Conservation (phyloP, 2,113 vertebrate species). For the Sphaerodactylus townsendi region DNA sequence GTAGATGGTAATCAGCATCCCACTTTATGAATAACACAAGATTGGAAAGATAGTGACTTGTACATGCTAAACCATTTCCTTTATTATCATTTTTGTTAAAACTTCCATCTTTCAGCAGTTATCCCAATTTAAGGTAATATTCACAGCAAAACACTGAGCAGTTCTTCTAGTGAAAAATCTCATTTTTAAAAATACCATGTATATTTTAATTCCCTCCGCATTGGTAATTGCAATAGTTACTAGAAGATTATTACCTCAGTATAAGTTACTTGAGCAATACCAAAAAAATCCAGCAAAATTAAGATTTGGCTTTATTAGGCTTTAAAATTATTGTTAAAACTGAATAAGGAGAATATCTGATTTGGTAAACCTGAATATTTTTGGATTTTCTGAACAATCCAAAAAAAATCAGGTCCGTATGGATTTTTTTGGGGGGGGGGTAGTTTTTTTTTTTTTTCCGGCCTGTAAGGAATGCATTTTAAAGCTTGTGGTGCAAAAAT, state of each 20-base stretch:
- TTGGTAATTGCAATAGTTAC: neutral
- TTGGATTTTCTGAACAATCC: no score
- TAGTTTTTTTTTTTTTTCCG: no score
- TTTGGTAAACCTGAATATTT: no score
- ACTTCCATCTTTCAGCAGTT: constrained; percentile 1
- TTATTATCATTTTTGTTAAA: neutral
- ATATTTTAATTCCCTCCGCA: neutral
- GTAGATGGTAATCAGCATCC: constrained; percentile 6
- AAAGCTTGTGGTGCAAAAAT: no score
- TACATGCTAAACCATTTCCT: neutral
- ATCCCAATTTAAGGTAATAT: neutral
- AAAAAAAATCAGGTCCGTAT: no score
- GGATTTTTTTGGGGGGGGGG: no score
- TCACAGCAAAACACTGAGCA: constrained; percentile 1
- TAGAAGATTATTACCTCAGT: neutral
- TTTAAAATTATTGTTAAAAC: no score
- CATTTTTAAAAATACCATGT: neutral
- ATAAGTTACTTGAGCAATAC: neutral
- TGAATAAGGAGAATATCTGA: no score
- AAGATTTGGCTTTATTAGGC: no score
- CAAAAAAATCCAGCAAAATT: no score
- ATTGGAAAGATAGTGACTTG: neutral
- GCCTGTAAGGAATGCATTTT: no score
- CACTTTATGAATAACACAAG: neutral
- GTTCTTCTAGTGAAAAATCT: constrained; percentile 4